Conservation (phyloP, 2,113 vertebrate species). For the Trogon surrucura region DNA sequence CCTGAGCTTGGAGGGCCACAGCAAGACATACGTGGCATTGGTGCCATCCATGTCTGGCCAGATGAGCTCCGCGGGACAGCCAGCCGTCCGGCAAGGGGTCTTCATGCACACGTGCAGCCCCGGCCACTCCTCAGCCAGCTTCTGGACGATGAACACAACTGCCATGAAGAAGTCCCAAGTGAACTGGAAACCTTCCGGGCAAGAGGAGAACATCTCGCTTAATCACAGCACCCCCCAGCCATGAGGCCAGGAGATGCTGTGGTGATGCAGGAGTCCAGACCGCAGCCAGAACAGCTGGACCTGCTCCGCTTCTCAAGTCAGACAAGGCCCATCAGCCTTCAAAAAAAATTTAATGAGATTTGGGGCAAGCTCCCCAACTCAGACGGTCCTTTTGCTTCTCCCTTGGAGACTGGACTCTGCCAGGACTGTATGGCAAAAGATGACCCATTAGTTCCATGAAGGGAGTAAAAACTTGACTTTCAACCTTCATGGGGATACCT, state of each 20-base stretch:
- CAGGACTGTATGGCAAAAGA: neutral
- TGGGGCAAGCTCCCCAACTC: neutral
- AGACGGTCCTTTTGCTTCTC: neutral
- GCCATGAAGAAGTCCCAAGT: conserved; percentile 70
- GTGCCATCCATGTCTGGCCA: conserved; percentile 68
- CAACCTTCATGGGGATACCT: neutral
- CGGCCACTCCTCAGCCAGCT: conserved; percentile 66
- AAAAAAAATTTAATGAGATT: neutral
- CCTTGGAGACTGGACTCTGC: neutral
- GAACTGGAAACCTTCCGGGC: conserved; percentile 43
- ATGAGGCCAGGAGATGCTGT: neutral
- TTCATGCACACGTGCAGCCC: conserved; percentile 61
- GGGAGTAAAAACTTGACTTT: neutral
- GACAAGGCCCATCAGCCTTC: neutral
- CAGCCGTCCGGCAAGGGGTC: conserved; percentile 34
- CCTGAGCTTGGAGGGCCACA: neutral
- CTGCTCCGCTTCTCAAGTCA: neutral
- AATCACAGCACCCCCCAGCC: accelerated
- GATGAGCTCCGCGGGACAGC: conserved; percentile 52
- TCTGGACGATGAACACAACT: conserved; percentile 40
- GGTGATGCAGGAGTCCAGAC: accelerated
- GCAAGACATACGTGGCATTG: neutral
- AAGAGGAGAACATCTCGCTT: neutral
- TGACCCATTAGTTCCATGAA: neutral
- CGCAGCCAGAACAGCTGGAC: neutral